Evolutionary conservation across 2,888 invertebrate species (phyloP).

Genomic region (Melipona beecheii): DNA sequence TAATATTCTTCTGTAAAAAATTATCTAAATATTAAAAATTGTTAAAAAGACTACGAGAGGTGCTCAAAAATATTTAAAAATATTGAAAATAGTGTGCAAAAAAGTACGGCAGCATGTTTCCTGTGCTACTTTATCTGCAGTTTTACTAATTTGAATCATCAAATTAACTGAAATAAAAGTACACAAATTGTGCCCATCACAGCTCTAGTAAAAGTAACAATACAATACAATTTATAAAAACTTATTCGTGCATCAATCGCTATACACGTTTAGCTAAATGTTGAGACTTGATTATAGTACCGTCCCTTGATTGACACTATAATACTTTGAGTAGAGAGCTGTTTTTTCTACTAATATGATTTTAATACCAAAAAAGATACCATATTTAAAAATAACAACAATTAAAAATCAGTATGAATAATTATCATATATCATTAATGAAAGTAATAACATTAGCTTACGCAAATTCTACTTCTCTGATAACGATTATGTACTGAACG

Average conservation of each 20-base stretch:
- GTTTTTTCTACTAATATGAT: conserved; percentile 56
- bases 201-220: conserved; percentile 59
- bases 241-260: conserved; percentile 44
- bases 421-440: conserved; percentile 43
- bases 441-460: conserved; percentile 63
- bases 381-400: conserved; percentile 39
- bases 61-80: conserved; percentile 24
- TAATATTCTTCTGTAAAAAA: conserved; percentile 32
- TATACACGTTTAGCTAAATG: conserved; percentile 45
- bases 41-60: conserved; percentile 36
- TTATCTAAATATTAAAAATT: conserved; percentile 50
- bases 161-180: conserved; percentile 32
- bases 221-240: conserved; percentile 56
- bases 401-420: conserved; percentile 44
- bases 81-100: conserved; percentile 29
- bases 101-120: conserved; percentile 28
- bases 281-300: conserved; percentile 33
- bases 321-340: conserved; percentile 70
- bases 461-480: conserved; percentile 54
- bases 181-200: conserved; percentile 55
- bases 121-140: conserved; percentile 9
- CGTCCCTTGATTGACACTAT: conserved; percentile 40
- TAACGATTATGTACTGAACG: conserved; percentile 57
- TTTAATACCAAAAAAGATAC: conserved; percentile 53
- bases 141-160: conserved; percentile 6